Evolutionary conservation across 2,797 vertebrate genomes (phyloP).

Genomic region (Sebastes hubbsi): DNA sequence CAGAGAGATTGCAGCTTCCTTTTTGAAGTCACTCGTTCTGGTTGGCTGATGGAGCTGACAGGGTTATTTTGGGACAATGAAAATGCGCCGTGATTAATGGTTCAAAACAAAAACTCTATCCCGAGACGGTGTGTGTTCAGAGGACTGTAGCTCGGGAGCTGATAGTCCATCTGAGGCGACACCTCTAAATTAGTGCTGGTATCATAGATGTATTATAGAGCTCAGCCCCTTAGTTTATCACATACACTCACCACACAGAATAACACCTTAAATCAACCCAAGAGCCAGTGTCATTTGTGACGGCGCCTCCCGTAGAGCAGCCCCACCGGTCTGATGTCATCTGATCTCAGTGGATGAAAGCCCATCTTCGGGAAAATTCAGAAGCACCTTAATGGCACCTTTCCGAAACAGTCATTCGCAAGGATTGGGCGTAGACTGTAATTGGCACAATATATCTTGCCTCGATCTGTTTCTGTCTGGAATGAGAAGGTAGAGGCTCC

Average conservation of each 20-base stretch:
- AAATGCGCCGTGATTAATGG: slow-evolving; percentile 73
- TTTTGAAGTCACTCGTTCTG: slow-evolving; percentile 54
- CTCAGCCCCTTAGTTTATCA: slow-evolving; percentile 69
- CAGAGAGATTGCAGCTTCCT: slow-evolving; percentile 33
- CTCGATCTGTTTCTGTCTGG: slow-evolving; percentile 62
- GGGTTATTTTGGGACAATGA: slow-evolving; percentile 70
- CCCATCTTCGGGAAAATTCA: slow-evolving; percentile 63
- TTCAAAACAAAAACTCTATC: slow-evolving; percentile 62
- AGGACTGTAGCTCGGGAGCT: slow-evolving; percentile 34
- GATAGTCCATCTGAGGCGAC: slow-evolving; percentile 59
- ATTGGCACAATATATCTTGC: slow-evolving; percentile 67
- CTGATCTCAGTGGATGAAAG: slow-evolving; percentile 55
- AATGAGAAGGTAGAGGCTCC: slow-evolving; percentile 34
- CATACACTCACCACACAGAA: slow-evolving; percentile 60
- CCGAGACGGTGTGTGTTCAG: slow-evolving; percentile 31
- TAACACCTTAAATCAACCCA: slow-evolving; percentile 79
- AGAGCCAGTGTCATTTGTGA: slow-evolving; percentile 64
- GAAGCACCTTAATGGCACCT: slow-evolving; percentile 65
- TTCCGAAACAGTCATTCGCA: slow-evolving; percentile 43
- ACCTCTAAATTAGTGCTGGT: slow-evolving; percentile 65
- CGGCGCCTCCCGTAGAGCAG: slow-evolving; percentile 34
- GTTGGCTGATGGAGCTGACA: slow-evolving; percentile 58
- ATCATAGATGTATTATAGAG: slow-evolving; percentile 70
- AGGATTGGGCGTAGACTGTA: slow-evolving; percentile 46
- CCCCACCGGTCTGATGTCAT: slow-evolving; percentile 61